Base-by-base conservation (phyloP, 1,140 invertebrate genomes). In the Zophobas atratus region DNA sequence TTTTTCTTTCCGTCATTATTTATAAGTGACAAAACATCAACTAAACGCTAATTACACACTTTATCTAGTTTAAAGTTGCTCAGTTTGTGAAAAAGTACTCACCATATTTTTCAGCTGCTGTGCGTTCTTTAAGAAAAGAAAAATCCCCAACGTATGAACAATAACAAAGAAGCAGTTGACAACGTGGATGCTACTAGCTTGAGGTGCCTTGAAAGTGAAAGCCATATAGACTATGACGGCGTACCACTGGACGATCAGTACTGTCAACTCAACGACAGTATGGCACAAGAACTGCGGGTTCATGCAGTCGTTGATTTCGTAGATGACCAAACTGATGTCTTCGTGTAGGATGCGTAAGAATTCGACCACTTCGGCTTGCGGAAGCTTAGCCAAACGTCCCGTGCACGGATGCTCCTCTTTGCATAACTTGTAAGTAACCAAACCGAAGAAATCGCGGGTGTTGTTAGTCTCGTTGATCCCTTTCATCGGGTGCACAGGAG, bases 201-300 rank as follows among this genome's bases (percentile, higher is more conserved):
- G 51, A 2, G 83, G 75, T 34, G 78, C 46, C 2, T 78, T 55
- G 51, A 82, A 81, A 39, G 55, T 73, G 51, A 81, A 84, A 1
- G 82, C 82, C 46, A 84, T 67, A 49, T 81, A 82, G 32, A 83
- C 81, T 32, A 85, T 82, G 1, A 85, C 84, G 1, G 83, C 80
- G 63, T 85, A 85, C 84, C 83, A 84, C 63, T 84, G 81, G 2
- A 85, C 80, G 34, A 85, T 82, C 6, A 85, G 60, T 1, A 84
- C 80, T 0, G 77, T 79, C 8, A 85, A 73, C 72, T 85, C 84
- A 5, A 84, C 78, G 32, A 81, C 74, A 8, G 77, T 82, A 63
- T 84, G 81, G 3, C 81, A 70, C 33, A 85, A 60, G 32, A 85
- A 79, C 53, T 83, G 80, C 8, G 84, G 84, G 79, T 85, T 84